Evolutionary conservation across 2,797 vertebrate species (phyloP), one percentile per base, ranked within the genome.

Genomic region (Lophius americanus): DNA sequence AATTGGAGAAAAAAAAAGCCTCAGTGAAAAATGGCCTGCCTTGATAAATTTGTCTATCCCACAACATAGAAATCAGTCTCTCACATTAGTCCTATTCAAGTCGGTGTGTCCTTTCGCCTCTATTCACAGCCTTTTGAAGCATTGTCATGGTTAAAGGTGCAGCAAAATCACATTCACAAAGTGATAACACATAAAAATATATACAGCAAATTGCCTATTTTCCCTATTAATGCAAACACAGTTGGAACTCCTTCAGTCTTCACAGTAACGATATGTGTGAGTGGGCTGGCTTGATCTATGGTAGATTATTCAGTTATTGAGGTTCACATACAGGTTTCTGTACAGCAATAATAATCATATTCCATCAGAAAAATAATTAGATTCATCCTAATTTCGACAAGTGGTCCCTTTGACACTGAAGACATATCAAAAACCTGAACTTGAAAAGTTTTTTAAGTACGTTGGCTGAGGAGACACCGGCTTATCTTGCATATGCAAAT

Each of bases 401-500:
- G 50, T 88, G 87, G 81, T 89, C 84, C 86, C 81, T 70, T 87
- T 81, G 79, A 86, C 68, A 73, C 70, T 78, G 75, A 81, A 70
- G 59, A 78, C 70, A 80, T 80, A 83, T 78, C 73, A 87, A 84
- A 81, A 41, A 56, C 63, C 53, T 65, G 53, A 86, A 88, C 73
- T 64, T 75, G 79, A 89, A 80, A 77, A 38, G 61, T 23, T 14
- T 56, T 76, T 76, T 4, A 43, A 65, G 64, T 79, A 57, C 61
- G 77, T 64, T 73, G 65, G 82, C 70, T 55, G 54, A 76, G 71
- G 78, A 83, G 69, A 71, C 72, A 39, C 39, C 35, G 14, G 67
- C 68, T 84, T 52, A 75, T 80, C 71, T 92, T 92, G 89, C 89
- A 91, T 89, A 91, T n/a, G n/a, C n/a, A 86, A 76, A 84, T 79